Base-by-base conservation (phyloP, 2,888 invertebrate species). In the Terebella lapidaria region DNA sequence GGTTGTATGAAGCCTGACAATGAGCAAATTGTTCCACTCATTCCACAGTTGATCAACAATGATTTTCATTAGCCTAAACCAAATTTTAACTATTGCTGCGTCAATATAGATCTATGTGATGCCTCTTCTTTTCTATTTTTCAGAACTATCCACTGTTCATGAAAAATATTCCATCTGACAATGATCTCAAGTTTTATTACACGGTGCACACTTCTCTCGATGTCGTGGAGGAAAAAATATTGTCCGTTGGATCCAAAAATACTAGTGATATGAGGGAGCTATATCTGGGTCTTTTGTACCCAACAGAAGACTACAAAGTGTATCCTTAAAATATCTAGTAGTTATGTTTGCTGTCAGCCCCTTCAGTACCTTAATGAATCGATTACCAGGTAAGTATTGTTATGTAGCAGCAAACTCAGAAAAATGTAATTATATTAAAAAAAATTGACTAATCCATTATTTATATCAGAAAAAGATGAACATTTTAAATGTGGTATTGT, bases 271-370 rank as follows among this genome's bases (percentile, higher is more conserved):
- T 89, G 42, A 84, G 93, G 65, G 96, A 96, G 79, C 84, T 94
- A 1, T 96, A 94, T 79, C 84, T 96, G 60, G 95, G 96, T 27
- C 83, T 93, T 66, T 84, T 96, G 4, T 93, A 93, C 81, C 91
- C 94, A 0, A 91, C 94, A 4, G 96, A 96, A 83, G 93, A 92
- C 67, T 93, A 94, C 81, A 94, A 94, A 87, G 92, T 95, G 94
- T 94, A 86, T 77, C 35, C 55, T 54, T 28, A n/a, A n/a, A n/a
- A 18, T 49, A 5, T 20, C 5, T 5, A 53, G 10, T 10, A 46
- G 30, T 42, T 55, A n/a, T n/a, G n/a, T n/a, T n/a, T n/a, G n/a
- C n/a, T n/a, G n/a, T n/a, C n/a, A n/a, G n/a, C n/a, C n/a, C n/a
- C n/a, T n/a, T n/a, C n/a, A n/a, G n/a, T n/a, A n/a, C n/a, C n/a